Percentiles rank a stretch among this genome's conserved stretches.
Conservation (phyloP, 2,113 vertebrate species). For the Tenrec ecaudatus region DNA sequence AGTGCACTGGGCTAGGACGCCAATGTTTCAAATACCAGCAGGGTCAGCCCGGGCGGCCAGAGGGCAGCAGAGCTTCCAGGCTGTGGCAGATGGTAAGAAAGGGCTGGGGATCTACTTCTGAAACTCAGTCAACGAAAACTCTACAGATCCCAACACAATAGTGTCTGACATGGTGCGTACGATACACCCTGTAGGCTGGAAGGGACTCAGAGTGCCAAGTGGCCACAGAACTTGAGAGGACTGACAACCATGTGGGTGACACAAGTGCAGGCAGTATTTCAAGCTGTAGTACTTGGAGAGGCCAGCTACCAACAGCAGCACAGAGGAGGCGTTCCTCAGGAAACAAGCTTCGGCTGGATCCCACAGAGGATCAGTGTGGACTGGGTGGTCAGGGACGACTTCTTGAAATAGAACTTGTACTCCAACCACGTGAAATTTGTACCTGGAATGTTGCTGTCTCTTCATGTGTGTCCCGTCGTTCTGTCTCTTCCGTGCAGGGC, state of each 20-base stretch:
- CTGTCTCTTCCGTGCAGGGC: conserved; percentile 28
- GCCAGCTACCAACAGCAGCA: background rate
- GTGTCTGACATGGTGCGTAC: too few species aligned
- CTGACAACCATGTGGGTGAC: background rate
- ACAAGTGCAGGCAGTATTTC: background rate
- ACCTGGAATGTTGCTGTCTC: background rate
- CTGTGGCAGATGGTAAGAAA: too few species aligned
- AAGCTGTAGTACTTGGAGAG: background rate
- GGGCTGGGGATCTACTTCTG: too few species aligned
- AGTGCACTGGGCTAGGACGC: too few species aligned
- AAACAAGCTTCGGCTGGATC: conserved; percentile 19
- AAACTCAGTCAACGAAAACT: too few species aligned
- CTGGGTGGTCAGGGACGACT: background rate
- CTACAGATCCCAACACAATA: too few species aligned
- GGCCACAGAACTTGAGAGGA: background rate
- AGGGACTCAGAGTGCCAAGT: background rate
- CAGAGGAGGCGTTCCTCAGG: background rate
- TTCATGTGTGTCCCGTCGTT: background rate
- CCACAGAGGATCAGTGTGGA: background rate
- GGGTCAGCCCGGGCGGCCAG: too few species aligned
- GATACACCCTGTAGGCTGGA: background rate
- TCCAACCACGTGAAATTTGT: background rate
- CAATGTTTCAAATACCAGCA: too few species aligned
- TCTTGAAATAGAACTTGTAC: background rate
- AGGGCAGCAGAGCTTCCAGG: too few species aligned